These are phyloP conservation scores for Gisinianus flammeolus DNA, from an alignment of 2,888 invertebrate species.

Conservation along the genomic window DNA sequence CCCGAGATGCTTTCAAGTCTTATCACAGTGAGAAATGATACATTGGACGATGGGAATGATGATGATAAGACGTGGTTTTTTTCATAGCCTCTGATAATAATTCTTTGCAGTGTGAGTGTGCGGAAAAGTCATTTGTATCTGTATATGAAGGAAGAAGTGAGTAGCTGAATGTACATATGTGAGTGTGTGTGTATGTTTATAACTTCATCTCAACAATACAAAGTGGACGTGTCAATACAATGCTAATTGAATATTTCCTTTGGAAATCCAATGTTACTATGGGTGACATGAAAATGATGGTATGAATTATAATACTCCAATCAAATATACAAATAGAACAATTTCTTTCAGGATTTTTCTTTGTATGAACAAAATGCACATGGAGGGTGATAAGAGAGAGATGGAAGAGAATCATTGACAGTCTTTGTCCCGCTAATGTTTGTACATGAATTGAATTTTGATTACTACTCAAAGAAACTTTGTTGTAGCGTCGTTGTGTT, in stretches of 20 bases:
- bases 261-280: constrained; percentile 22
- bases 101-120: neutral
- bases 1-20: too few species aligned
- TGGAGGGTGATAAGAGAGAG: neutral
- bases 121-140: neutral
- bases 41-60: neutral
- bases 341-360: neutral
- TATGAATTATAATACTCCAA: constrained; percentile 21
- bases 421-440: neutral
- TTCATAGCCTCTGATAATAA: neutral
- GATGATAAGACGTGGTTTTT: neutral
- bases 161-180: too few species aligned
- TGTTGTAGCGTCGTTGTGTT: too few species aligned
- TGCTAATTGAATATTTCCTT: constrained; percentile 29
- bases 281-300: constrained; percentile 34
- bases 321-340: constrained; percentile 21
- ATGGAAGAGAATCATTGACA: neutral
- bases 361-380: neutral
- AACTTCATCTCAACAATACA: neutral
- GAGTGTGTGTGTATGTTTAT: neutral
- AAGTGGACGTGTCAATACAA: constrained; percentile 31
- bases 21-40: too few species aligned
- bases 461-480: neutral
- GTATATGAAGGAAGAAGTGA: neutral
- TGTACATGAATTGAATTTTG: constrained; percentile 10